Conservation (phyloP, 2,113 vertebrate species). For the Cynoglossus semilaevis region DNA sequence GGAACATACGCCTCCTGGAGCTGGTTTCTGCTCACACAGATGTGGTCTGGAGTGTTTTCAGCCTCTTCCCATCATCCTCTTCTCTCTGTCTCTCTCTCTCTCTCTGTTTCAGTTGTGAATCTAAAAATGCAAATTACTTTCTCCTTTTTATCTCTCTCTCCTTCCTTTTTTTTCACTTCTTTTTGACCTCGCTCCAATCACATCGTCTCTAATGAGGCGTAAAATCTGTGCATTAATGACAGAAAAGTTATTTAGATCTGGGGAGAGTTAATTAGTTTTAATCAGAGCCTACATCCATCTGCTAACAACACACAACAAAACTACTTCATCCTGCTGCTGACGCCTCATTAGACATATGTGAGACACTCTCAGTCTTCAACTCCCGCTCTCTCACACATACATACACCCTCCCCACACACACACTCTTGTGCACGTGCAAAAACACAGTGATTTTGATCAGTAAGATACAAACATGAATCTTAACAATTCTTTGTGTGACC, state of each 20-base stretch:
- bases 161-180: no score
- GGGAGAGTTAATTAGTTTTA: constrained; percentile 91
- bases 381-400: background rate
- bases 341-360: constrained; percentile 86
- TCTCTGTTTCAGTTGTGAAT: background rate
- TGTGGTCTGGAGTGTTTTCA: constrained; percentile 75
- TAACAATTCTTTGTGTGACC: no score
- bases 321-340: constrained; percentile 79
- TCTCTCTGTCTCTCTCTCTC: constrained; percentile 8
- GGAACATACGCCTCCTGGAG: constrained; percentile 58
- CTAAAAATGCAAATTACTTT: no score
- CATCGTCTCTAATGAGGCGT: no score
- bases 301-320: constrained; percentile 88
- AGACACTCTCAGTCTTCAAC: constrained; percentile 72
- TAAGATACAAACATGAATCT: no score
- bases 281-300: constrained; percentile 91
- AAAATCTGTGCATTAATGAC: no score
- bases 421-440: no score
- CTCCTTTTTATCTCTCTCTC: no score
- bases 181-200: no score
- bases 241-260: constrained; percentile 69
- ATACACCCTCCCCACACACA: background rate
- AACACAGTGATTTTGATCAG: no score
- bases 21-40: constrained; percentile 71
- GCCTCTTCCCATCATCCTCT: constrained; percentile 50